Evolutionary conservation across 2,797 vertebrate species (phyloP).

Genomic region (Gouania willdenowi): DNA sequence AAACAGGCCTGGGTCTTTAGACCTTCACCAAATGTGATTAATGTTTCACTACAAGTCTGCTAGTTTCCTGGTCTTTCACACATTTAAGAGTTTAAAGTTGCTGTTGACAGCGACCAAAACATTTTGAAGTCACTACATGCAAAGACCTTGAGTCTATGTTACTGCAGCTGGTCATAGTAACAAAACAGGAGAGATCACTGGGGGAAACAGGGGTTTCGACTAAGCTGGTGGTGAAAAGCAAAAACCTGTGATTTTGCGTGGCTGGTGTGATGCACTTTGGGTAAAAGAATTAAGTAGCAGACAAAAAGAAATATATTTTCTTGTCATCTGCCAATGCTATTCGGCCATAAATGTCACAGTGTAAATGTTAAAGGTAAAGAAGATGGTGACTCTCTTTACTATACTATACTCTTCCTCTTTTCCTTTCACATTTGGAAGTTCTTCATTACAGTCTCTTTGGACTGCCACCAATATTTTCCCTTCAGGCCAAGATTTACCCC

Average conservation of each 20-base stretch:
- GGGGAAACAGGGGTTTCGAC: conserved; percentile 33
- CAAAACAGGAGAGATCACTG: conserved; percentile 10
- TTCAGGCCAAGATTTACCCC: conserved; percentile 59
- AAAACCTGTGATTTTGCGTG: conserved; percentile 63
- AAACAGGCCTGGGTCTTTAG: no score
- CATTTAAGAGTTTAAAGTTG: no score
- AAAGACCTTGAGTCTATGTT: no score
- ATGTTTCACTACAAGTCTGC: no score
- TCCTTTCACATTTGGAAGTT: conserved; percentile 21
- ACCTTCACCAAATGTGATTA: no score
- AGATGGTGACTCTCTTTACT: conserved; percentile 1
- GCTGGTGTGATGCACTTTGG: conserved; percentile 36
- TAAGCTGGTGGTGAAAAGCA: conserved; percentile 30
- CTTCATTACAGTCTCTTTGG: conserved; percentile 26
- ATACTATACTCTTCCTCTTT: conserved; percentile 19
- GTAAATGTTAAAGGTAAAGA: conserved; percentile 64
- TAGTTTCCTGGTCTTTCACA: no score
- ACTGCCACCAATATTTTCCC: conserved; percentile 66
- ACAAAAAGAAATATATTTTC: conserved; percentile 17
- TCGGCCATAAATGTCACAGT: conserved; percentile 56
- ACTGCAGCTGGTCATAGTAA: no score
- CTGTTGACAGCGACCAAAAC: no score
- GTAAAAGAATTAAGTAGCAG: conserved; percentile 29
- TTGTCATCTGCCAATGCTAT: conserved; percentile 41
- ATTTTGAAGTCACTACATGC: no score